Evolutionary conservation across 2,113 vertebrate genomes (phyloP).

Genomic region (Tragulus kanchil): DNA sequence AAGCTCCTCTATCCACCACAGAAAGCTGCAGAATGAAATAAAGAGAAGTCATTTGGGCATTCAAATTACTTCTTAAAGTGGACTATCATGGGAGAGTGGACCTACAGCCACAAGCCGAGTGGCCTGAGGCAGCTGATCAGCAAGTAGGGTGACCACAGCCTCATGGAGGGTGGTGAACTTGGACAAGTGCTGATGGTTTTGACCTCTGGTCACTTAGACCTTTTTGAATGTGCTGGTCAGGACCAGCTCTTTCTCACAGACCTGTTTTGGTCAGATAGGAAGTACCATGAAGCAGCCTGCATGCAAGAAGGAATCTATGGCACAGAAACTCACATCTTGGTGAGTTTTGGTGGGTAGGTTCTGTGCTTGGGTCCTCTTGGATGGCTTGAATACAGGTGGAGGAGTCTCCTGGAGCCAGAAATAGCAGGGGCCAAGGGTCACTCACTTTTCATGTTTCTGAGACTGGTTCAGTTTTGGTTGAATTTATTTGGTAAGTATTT

Average conservation of each 20-base stretch:
- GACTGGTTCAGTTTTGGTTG: neutral
- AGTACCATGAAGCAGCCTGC: neutral
- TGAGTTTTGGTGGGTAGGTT: too few species aligned
- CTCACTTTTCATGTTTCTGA: constrained; percentile 7
- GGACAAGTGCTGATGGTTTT: neutral
- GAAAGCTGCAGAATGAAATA: neutral
- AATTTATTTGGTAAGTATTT: neutral
- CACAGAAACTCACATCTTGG: neutral
- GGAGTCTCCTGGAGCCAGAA: neutral
- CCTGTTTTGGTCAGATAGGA: neutral
- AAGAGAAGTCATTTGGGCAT: neutral
- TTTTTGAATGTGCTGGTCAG: neutral
- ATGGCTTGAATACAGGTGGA: neutral
- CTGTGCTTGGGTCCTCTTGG: neutral
- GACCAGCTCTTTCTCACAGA: neutral
- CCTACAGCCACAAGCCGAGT: neutral
- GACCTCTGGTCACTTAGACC: neutral
- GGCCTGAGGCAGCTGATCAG: neutral
- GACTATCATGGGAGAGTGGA: neutral
- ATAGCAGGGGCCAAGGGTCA: neutral
- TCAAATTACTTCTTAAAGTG: neutral
- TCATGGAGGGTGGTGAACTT: neutral
- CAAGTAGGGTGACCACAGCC: neutral
- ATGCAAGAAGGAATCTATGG: neutral
- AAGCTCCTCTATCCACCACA: neutral